Evolutionary conservation across 2,888 invertebrate genomes (phyloP).

Genomic region (Agonum fuliginosum): DNA sequence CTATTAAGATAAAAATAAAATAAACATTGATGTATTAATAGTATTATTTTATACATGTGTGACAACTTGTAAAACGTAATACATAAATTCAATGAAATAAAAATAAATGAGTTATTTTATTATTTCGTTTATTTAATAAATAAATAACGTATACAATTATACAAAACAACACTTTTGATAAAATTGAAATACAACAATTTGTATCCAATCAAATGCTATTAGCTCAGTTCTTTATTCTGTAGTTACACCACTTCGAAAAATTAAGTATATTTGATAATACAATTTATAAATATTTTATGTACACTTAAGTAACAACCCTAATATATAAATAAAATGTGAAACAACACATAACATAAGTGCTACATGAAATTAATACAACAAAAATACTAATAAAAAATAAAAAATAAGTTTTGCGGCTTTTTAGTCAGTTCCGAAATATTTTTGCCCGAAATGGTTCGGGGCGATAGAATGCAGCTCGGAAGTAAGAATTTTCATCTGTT

Average conservation of each 20-base stretch:
- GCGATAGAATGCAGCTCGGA: constrained; percentile 96
- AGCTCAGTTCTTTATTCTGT: constrained; percentile 34
- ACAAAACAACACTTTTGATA: constrained; percentile 27
- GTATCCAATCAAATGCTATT: constrained; percentile 37
- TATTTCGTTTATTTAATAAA: constrained; percentile 30
- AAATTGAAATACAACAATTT: constrained; percentile 16
- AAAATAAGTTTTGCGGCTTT: neutral
- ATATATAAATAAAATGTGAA: constrained; percentile 37
- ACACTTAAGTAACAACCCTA: constrained; percentile 58
- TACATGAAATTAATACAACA: neutral
- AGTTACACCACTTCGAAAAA: constrained; percentile 3
- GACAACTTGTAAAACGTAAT: no score
- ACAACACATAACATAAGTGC: constrained; percentile 5
- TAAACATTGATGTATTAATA: no score
- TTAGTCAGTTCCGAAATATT: constrained; percentile 98
- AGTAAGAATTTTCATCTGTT: constrained; percentile 93
- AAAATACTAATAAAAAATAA: constrained; percentile 46
- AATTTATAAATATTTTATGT: constrained; percentile 61
- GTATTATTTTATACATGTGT: neutral
- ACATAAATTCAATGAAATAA: neutral
- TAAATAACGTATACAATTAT: constrained; percentile 20
- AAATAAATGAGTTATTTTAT: neutral
- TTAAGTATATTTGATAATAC: constrained; percentile 50
- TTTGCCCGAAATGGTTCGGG: constrained; percentile 98
- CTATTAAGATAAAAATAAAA: no score